These are phyloP conservation scores for Nomada ruficornis DNA, from an alignment of 2,888 invertebrate genomes.

Conservation along the genomic window DNA sequence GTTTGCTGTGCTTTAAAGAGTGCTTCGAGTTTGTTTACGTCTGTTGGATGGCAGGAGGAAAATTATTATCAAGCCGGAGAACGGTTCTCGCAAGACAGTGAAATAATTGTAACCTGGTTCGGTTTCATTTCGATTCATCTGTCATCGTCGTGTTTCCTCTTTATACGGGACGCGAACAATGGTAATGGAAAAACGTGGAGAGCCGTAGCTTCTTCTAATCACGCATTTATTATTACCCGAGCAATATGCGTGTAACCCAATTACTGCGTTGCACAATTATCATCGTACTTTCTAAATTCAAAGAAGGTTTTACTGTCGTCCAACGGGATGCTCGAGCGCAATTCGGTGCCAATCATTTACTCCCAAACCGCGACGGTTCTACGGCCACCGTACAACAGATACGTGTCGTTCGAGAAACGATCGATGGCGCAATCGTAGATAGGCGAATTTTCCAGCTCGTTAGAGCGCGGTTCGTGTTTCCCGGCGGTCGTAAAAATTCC, in stretches of 20 bases:
- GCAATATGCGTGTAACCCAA: background rate
- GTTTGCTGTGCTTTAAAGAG: slow-evolving; percentile 1
- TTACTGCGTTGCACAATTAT: background rate
- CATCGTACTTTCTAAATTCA: no score
- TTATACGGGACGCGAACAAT: background rate
- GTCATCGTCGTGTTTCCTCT: background rate
- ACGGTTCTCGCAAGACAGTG: background rate
- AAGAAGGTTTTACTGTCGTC: no score
- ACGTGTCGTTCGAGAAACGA: background rate
- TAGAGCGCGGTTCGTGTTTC: slow-evolving; percentile 3
- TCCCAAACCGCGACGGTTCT: background rate
- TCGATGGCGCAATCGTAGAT: slow-evolving; percentile 2
- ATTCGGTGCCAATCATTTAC: no score
- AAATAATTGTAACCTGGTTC: background rate
- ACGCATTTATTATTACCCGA: background rate
- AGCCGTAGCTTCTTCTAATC: background rate
- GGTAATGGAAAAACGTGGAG: background rate
- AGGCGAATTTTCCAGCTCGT: slow-evolving; percentile 28
- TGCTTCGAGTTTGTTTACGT: slow-evolving; percentile 3
- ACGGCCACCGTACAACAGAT: background rate
- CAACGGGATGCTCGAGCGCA: no score
- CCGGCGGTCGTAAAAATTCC: slow-evolving; percentile 7
- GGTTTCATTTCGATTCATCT: background rate
- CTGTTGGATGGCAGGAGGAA: background rate
- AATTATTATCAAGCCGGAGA: slow-evolving; percentile 10